Evolutionary conservation across 2,888 invertebrate genomes (phyloP), one percentile per base, ranked within the genome.

Genomic region (Hecatera dysodea): DNA sequence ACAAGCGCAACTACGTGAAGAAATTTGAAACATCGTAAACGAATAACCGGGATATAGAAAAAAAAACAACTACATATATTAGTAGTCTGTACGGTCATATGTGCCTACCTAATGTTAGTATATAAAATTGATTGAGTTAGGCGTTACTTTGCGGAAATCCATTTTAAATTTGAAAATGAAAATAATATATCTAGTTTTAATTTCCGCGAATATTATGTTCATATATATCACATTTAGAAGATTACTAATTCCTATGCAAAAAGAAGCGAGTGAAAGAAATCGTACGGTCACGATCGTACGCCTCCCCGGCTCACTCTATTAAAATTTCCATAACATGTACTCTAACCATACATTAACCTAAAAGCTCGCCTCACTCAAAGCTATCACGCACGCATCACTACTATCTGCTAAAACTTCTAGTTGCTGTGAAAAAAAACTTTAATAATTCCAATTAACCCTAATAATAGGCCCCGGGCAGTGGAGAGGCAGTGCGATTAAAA

Each of bases 401-500:
- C 90, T 86, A 91, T 93, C 93, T 90, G 93, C 93, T 93, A 93
- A 93, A 93, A 94, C 90, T 92, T 90, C 90, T 92, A 91, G 92
- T 88, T 91, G 91, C 90, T 81, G 87, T 90, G 89, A 93, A 95
- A 94, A 93, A 93, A 93, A 92, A 90, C 92, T 92, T 92, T 94
- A 94, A 95, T 95, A 93, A 95, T 96, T 95, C 94, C 95, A 95
- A 96, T 95, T 95, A 95, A 94, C 93, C 94, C 92, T 95, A 95
- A 96, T 96, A 95, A 95, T 93, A 95, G 95, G 93, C 93, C 89
- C 88, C 81, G 87, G 90, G 92, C 91, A 90, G 86, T 91, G 87
- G 85, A 86, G 90, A 92, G 89, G 91, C 93, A 93, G 92, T 85
- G 91, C 93, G 93, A 95, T 95, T 95, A 95, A 95, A 96, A 95